Conservation (phyloP, 30 jellyfish, hydroid and myxozoan species). For the Hydractinia echinata region DNA sequence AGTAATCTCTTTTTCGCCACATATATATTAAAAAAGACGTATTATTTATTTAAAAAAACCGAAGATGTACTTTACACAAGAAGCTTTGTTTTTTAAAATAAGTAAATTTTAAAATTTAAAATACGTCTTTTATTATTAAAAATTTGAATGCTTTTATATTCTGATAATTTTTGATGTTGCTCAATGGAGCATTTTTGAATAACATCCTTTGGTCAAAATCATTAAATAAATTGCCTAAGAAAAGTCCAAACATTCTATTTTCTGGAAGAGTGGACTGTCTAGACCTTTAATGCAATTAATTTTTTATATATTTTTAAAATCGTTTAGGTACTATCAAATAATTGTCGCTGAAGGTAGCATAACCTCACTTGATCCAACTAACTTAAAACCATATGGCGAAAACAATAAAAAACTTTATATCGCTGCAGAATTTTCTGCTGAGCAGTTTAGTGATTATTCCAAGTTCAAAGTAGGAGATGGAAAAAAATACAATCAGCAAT, state of each 20-base stretch:
- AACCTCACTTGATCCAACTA: slow-evolving; percentile 17
- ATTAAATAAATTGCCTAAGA: neutral
- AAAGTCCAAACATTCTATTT: neutral
- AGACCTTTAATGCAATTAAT: neutral
- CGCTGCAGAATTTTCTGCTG: slow-evolving; percentile 49
- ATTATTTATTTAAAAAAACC: neutral
- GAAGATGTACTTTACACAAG: too few relatives aligned
- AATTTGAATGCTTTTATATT: too few relatives aligned
- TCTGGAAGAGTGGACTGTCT: neutral
- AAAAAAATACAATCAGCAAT: slow-evolving; percentile 28
- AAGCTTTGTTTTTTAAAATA: too few relatives aligned
- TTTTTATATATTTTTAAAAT: neutral
- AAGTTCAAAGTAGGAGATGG: slow-evolving; percentile 66
- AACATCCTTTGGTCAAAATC: too few relatives aligned
- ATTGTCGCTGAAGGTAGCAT: slow-evolving; percentile 33
- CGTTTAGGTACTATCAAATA: slow-evolving; percentile 53
- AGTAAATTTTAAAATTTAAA: too few relatives aligned
- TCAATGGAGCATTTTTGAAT: neutral
- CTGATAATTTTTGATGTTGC: too few relatives aligned
- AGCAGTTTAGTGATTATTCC: slow-evolving; percentile 21
- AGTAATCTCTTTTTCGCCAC: too few relatives aligned
- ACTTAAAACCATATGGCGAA: slow-evolving; percentile 22
- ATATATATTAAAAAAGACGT: too few relatives aligned
- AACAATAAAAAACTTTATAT: slow-evolving; percentile 49
- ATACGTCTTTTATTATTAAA: too few relatives aligned